A percentile compares a stretch with the other conserved stretches of the same genome.
These are phyloP conservation scores for Agrochola litura DNA, from an alignment of 2,888 invertebrate genomes.

Conservation along the genomic window DNA sequence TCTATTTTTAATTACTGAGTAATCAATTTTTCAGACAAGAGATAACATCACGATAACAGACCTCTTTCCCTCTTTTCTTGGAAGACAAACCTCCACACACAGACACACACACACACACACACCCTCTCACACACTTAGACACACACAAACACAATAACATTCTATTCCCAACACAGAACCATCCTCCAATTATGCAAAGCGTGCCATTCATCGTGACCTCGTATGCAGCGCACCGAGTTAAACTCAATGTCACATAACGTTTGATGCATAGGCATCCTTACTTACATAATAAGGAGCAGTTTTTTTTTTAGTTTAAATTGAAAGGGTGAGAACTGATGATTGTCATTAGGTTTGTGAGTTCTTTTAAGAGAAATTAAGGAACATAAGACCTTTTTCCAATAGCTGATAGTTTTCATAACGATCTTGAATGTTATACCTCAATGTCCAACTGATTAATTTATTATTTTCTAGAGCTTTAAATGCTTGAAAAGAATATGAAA, in stretches of 20 bases:
- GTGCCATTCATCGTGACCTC: slow-evolving; percentile 29
- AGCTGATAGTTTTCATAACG: not conserved
- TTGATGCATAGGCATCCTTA: slow-evolving; percentile 27
- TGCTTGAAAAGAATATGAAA: not conserved
- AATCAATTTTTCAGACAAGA: not conserved
- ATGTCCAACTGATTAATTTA: no score
- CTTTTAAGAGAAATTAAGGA: not conserved
- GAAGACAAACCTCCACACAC: not conserved
- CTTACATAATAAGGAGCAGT: slow-evolving; percentile 10
- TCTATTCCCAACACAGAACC: not conserved
- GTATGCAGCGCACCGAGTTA: slow-evolving; percentile 23
- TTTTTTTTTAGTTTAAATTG: slow-evolving; percentile 23
- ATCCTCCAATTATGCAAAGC: slow-evolving; percentile 20
- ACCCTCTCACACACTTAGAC: no score
- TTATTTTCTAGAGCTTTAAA: not conserved
- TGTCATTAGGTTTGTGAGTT: not conserved
- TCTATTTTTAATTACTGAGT: no score
- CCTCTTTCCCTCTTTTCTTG: no score
- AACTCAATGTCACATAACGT: slow-evolving; percentile 32
- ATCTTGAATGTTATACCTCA: not conserved
- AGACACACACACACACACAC: not conserved
- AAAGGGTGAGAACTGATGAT: not conserved
- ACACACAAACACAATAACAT: not conserved
- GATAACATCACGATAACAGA: no score
- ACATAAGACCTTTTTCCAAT: no score